Evolutionary conservation across 2,113 vertebrate genomes (phyloP).

Genomic region (Xiphophorus couchianus): DNA sequence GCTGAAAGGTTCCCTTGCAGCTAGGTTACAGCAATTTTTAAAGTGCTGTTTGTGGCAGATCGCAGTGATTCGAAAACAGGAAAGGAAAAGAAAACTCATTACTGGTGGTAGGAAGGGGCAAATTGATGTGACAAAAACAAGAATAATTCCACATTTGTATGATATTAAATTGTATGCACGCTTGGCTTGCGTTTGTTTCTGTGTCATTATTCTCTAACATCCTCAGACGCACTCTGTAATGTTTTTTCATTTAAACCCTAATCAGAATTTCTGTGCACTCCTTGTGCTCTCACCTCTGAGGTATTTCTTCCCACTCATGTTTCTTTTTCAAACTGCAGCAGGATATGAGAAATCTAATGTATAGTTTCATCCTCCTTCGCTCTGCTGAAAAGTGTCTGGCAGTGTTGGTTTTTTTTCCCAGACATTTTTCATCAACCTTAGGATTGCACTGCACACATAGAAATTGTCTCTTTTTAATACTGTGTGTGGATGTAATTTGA

Average conservation of each 20-base stretch:
- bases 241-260: constrained; percentile 58
- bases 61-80: constrained; percentile 21
- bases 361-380: constrained; percentile 24
- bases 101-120: constrained; percentile 36
- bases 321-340: constrained; percentile 41
- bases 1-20: constrained; percentile 36
- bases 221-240: constrained; percentile 37
- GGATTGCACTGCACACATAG: constrained; percentile 1
- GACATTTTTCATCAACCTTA: constrained; percentile 12
- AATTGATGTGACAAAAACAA: constrained; percentile 44
- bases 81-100: constrained; percentile 38
- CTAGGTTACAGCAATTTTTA: constrained; percentile 37
- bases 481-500: neutral
- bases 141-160: constrained; percentile 51
- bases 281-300: neutral
- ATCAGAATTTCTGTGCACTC: constrained; percentile 34
- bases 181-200: constrained; percentile 38
- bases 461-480: neutral
- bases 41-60: constrained; percentile 30
- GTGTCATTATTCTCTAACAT: constrained; percentile 42
- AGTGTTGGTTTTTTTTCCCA: constrained; percentile 5
- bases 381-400: constrained; percentile 1
- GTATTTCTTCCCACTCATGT: constrained; percentile 17
- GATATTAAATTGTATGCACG: constrained; percentile 44
- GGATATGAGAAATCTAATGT: constrained; percentile 56